phyloP scores from a whole-genome alignment of 2,113 vertebrate genomes.

The Malurus elegans region DNA sequence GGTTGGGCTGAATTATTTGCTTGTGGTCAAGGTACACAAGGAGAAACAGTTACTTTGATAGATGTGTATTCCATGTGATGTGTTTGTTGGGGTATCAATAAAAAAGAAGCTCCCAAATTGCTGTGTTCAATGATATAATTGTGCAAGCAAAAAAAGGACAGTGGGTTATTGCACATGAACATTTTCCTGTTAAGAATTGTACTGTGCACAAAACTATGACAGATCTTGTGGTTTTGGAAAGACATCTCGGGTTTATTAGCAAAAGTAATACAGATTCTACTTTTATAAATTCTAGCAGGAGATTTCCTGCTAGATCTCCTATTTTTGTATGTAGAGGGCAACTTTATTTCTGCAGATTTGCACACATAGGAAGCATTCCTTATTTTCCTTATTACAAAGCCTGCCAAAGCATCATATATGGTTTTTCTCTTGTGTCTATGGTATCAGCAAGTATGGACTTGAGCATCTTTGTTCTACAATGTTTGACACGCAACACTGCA shows the following conservation, averaged over 20 bases:
- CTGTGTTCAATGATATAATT: background rate
- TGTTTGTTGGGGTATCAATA: background rate
- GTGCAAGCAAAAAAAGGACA: background rate
- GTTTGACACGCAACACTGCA: background rate
- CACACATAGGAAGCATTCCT: background rate
- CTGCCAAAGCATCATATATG: background rate
- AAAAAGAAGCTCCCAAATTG: background rate
- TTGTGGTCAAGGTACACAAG: background rate
- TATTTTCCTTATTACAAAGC: background rate
- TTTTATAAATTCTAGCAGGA: background rate
- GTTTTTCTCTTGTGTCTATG: background rate
- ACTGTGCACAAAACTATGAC: background rate
- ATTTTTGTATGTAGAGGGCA: background rate
- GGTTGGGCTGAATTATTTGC: background rate
- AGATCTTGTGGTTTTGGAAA: background rate
- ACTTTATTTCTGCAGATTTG: background rate
- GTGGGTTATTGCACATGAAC: background rate
- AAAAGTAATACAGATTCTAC: background rate
- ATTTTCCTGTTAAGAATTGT: background rate
- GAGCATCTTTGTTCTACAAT: background rate
- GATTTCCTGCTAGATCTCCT: background rate
- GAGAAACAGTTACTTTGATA: background rate
- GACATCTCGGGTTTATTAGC: background rate
- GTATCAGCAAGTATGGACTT: background rate
- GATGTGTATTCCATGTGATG: background rate